Percentiles rank a stretch among this genome's conserved stretches.
phyloP scores from a whole-genome alignment of 2,888 invertebrate species.

The Erynnis tages region DNA sequence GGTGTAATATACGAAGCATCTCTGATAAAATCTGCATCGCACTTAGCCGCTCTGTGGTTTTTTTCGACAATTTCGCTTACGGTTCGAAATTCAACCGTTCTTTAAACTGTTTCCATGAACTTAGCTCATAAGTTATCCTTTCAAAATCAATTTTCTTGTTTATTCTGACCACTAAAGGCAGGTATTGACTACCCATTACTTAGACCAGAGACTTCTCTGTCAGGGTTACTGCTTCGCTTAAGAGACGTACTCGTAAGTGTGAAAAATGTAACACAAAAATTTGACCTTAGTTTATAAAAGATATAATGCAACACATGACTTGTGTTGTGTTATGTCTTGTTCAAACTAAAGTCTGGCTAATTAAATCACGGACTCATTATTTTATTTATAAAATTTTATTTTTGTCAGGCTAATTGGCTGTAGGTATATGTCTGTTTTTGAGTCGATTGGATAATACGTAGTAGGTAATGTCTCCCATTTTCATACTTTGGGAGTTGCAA shows the following conservation, averaged over 20 bases:
- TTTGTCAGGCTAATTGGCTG: no score
- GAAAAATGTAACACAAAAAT: not conserved
- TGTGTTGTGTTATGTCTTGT: no score
- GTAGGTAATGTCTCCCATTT: no score
- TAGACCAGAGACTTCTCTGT: constrained; percentile 39
- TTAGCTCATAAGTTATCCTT: constrained; percentile 55
- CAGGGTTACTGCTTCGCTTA: constrained; percentile 29
- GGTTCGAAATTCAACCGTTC: constrained; percentile 39
- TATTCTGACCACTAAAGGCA: constrained; percentile 65
- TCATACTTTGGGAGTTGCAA: no score
- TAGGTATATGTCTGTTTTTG: no score
- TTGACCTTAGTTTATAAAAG: not conserved
- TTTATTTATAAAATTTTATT: no score
- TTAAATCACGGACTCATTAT: no score
- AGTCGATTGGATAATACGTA: no score
- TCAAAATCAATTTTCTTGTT: constrained; percentile 79
- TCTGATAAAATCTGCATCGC: not conserved
- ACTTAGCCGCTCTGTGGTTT: constrained; percentile 23
- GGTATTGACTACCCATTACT: constrained; percentile 61
- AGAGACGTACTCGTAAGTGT: no score
- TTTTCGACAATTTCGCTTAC: constrained; percentile 32
- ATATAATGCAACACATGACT: no score
- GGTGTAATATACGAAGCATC: not conserved
- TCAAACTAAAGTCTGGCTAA: no score
- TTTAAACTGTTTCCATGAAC: constrained; percentile 64